Percentiles rank a stretch among this genome's conserved stretches.
phyloP scores from a whole-genome alignment of 2,888 invertebrate genomes.

The Helobdella robusta region DNA sequence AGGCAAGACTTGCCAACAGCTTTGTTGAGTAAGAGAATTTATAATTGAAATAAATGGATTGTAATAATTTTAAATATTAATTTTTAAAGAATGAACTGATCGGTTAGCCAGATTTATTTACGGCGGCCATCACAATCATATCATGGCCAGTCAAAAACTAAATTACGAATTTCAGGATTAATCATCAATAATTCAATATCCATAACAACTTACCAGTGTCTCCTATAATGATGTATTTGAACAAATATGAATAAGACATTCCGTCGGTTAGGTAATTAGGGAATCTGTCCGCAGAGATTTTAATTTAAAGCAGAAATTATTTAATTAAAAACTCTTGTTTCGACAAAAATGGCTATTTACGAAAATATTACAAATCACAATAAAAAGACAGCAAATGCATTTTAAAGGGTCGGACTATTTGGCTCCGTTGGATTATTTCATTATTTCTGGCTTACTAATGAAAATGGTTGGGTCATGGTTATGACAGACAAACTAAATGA shows the following conservation, averaged over 20 bases:
- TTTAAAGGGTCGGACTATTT: too few species aligned
- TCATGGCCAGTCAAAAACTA: too few species aligned
- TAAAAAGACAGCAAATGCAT: constrained; percentile 14
- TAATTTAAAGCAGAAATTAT: not conserved
- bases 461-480: too few species aligned
- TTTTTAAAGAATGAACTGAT: too few species aligned
- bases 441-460: too few species aligned
- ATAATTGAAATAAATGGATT: not conserved
- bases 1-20: constrained; percentile 99
- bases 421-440: too few species aligned
- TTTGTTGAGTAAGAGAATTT: constrained; percentile 48
- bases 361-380: constrained; percentile 25
- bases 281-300: too few species aligned
- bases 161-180: too few species aligned
- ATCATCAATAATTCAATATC: not conserved
- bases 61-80: not conserved
- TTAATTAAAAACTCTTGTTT: not conserved
- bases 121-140: too few species aligned
- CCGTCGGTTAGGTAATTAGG: not conserved
- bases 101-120: too few species aligned
- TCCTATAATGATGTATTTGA: constrained; percentile 38
- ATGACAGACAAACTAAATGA: too few species aligned
- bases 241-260: constrained; percentile 37
- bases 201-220: constrained; percentile 33
- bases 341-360: constrained; percentile 20